Evolutionary conservation across 1,140 invertebrate genomes (phyloP).

Genomic region (Leucophenga varia): DNA sequence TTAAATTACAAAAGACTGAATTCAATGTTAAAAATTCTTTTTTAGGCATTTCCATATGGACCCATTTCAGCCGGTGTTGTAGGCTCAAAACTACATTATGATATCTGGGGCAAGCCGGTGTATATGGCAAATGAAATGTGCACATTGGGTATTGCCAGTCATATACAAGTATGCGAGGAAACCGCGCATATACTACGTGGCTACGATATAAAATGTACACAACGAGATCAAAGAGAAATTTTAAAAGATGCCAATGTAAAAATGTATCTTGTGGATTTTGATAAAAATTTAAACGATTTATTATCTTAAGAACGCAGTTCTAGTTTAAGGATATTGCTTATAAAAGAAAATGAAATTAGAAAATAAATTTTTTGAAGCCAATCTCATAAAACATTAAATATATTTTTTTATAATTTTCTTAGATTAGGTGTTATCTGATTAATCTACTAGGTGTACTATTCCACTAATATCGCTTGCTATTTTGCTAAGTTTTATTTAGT

Average conservation of each 20-base stretch:
- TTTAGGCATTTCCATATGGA: slow-evolving; percentile 72
- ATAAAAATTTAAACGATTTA: slow-evolving; percentile 59
- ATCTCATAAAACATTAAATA: not conserved
- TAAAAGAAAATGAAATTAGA: not conserved
- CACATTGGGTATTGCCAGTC: slow-evolving; percentile 71
- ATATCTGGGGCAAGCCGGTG: slow-evolving; percentile 91
- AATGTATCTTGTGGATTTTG: slow-evolving; percentile 70
- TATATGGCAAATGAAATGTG: slow-evolving; percentile 92
- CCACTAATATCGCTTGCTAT: too few relatives aligned
- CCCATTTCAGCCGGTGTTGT: slow-evolving; percentile 86
- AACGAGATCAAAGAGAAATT: slow-evolving; percentile 67
- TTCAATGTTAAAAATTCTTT: not conserved
- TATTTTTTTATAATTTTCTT: too few relatives aligned
- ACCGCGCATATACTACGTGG: slow-evolving; percentile 69
- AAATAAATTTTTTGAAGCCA: not conserved
- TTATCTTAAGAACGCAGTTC: too few relatives aligned
- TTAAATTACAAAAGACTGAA: slow-evolving; percentile 7
- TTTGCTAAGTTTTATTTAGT: too few relatives aligned
- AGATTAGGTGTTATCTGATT: too few relatives aligned
- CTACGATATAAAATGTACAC: slow-evolving; percentile 66
- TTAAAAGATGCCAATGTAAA: slow-evolving; percentile 71
- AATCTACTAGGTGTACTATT: too few relatives aligned
- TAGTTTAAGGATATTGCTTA: too few relatives aligned
- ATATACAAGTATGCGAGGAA: slow-evolving; percentile 74
- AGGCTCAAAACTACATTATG: slow-evolving; percentile 74